phyloP scores from a whole-genome alignment of 2,113 vertebrate genomes.

The Limnothrissa miodon region DNA sequence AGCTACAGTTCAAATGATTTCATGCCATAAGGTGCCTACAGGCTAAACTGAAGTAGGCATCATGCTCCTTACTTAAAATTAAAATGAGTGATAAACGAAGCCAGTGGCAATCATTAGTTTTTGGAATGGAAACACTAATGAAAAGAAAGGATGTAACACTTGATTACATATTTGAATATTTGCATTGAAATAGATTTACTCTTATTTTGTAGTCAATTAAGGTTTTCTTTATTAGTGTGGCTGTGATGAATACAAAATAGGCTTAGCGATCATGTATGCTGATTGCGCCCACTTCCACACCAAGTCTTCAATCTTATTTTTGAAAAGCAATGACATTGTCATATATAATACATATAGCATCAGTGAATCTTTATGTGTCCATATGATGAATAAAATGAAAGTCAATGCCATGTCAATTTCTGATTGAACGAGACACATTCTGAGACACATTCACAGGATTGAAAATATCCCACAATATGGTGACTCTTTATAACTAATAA shows the following conservation, averaged over 20 bases:
- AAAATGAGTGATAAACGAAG: constrained; percentile 33
- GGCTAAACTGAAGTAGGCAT: constrained; percentile 15
- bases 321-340: too few relatives aligned
- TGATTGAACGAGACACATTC: too few relatives aligned
- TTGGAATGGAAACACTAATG: constrained; percentile 26
- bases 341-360: too few relatives aligned
- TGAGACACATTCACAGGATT: too few relatives aligned
- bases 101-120: constrained; percentile 33
- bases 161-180: not conserved
- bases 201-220: not conserved
- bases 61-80: constrained; percentile 26
- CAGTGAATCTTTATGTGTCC: too few relatives aligned
- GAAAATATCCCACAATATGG: too few relatives aligned
- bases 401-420: too few relatives aligned
- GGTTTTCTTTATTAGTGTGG: not conserved
- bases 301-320: too few relatives aligned
- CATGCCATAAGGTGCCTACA: not conserved
- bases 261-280: not conserved
- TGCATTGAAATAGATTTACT: not conserved
- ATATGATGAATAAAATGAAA: too few relatives aligned
- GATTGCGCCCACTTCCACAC: not conserved
- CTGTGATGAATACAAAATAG: not conserved
- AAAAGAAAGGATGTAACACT: not conserved
- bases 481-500: too few relatives aligned
- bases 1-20: constrained; percentile 21